Evolutionary conservation across 2,888 invertebrate genomes (phyloP), one percentile per base, ranked within the genome.

Genomic region (Busseola fusca): DNA sequence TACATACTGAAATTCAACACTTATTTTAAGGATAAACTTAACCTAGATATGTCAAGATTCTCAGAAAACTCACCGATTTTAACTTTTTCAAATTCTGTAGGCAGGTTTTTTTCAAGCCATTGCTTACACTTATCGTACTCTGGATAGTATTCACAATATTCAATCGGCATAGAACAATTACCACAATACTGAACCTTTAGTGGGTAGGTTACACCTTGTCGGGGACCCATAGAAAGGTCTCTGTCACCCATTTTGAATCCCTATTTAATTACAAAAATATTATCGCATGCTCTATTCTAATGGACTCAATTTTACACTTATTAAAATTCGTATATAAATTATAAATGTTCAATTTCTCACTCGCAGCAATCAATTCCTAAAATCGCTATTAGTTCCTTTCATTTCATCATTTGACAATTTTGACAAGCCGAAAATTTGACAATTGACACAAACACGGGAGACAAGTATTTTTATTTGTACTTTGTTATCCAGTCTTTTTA

Each of bases 141-240:
- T 16, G 99, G 99, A 94, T 99, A 99, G 93, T 98, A 99, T 96
- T 99, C 99, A 93, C 99, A 99, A 92, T 99, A 99, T 98, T 99
- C 98, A 90, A 98, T 97, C n/a, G 98, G 98, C 97, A 98, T 97
- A 76, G 98, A 97, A 95, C 99, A 99, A 93, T 98, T 98, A 60
- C 99, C 99, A 93, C 99, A 99, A 93, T 99, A 99, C 84, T 97
- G 96, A 77, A 99, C 98, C 91, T 96, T 97, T 77, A 98, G 86
- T 30, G 99, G 99, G 93, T 99, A 99, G 76, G 95, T 96, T 75
- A 98, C 96, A 80, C 97, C 98, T 87, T 96, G 96, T 85, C 97
- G 97, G 76, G 97, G 97, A 85, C 97, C 97, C 92, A 96, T 94
- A 82, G 96, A 96, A 75, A 96, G 95, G 86, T 93, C 95, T 91